Percentiles rank a stretch among this genome's conserved stretches.
Evolutionary conservation across 1,140 invertebrate genomes (phyloP).

Genomic region (Halesus radiatus): DNA sequence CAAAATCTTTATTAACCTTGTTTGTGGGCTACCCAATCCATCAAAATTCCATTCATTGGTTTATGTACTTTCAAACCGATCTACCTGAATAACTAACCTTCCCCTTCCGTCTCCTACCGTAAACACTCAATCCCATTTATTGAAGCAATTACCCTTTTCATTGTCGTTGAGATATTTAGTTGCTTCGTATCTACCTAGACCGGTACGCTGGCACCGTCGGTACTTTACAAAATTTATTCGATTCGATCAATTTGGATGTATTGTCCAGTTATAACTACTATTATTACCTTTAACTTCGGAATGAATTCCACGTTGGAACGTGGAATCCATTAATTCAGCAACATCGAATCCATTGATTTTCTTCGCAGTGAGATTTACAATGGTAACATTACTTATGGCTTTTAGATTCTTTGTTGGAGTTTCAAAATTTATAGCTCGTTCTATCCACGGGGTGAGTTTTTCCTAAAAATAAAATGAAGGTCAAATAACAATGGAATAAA

Average conservation of each 20-base stretch:
- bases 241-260: background rate
- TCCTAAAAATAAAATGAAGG: slow-evolving; percentile 33
- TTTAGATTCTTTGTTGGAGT: slow-evolving; percentile 44
- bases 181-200: too few relatives aligned
- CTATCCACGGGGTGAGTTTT: slow-evolving; percentile 49
- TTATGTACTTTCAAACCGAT: too few relatives aligned
- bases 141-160: too few relatives aligned
- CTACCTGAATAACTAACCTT: background rate
- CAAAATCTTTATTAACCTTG: too few relatives aligned
- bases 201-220: too few relatives aligned
- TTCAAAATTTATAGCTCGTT: slow-evolving; percentile 40
- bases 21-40: too few relatives aligned
- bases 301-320: slow-evolving; percentile 46
- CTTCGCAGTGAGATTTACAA: slow-evolving; percentile 35
- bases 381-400: slow-evolving; percentile 36
- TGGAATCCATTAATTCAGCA: slow-evolving; percentile 45
- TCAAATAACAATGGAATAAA: too few relatives aligned
- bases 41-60: too few relatives aligned
- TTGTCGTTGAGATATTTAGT: too few relatives aligned
- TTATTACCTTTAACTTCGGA: slow-evolving; percentile 50
- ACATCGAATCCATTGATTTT: slow-evolving; percentile 53
- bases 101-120: background rate
- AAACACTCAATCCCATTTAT: too few relatives aligned
- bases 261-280: slow-evolving; percentile 41
- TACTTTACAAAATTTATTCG: background rate